Conservation (phyloP, 1,140 invertebrate genomes). For the Drosophila sturtevanti region DNA sequence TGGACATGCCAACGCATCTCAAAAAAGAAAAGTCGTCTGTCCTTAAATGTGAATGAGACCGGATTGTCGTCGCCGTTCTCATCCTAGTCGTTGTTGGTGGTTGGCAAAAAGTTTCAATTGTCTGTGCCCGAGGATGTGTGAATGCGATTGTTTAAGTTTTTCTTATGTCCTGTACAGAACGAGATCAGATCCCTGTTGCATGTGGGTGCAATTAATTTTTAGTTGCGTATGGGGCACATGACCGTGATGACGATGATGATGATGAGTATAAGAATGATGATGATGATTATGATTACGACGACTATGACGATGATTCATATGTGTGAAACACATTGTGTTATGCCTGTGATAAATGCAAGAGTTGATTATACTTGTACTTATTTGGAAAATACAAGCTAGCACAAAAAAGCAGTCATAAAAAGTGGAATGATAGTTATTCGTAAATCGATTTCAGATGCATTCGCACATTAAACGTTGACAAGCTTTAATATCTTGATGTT, state of each 20-base stretch:
- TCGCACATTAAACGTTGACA: no score
- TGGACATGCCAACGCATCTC: conserved; percentile 39
- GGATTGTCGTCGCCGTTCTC: conserved; percentile 41
- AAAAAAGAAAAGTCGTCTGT: conserved; percentile 61
- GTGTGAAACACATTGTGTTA: conserved; percentile 38
- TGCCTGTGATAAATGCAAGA: conserved; percentile 38
- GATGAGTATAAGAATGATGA: no score
- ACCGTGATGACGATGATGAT: conserved; percentile 30
- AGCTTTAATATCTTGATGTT: no score
- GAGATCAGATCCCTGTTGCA: conserved; percentile 58
- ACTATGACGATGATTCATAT: conserved; percentile 10
- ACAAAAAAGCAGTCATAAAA: not conserved
- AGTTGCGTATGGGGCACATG: conserved; percentile 45
- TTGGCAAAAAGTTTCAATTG: conserved; percentile 72
- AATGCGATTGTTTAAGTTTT: conserved; percentile 74
- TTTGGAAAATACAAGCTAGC: not conserved
- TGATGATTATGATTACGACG: conserved; percentile 30
- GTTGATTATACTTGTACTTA: conserved; percentile 17
- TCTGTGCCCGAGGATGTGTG: conserved; percentile 69
- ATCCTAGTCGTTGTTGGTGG: conserved; percentile 25
- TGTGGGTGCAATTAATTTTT: conserved; percentile 67
- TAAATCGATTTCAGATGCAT: no score
- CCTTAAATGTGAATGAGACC: conserved; percentile 56
- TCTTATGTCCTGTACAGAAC: conserved; percentile 31
- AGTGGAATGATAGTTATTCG: not conserved